Base-by-base conservation (phyloP, 2,113 vertebrate genomes). In the Nicator chloris region DNA sequence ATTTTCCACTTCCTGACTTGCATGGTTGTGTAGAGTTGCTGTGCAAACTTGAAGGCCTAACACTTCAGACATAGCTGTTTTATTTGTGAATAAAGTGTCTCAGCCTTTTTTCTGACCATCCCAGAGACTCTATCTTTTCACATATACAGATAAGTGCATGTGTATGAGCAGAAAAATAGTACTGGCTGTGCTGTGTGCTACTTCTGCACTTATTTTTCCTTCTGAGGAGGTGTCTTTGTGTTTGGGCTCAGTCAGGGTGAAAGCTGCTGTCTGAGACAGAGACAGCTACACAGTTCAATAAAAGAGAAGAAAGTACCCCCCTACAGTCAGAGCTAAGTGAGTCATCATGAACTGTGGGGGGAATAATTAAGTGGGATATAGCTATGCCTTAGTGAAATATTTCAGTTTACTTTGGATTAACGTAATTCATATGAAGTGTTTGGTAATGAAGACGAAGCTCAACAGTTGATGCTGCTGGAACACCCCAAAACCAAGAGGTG, bases 1-100 rank as follows among this genome's bases (percentile, higher is more conserved):
- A 91, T 96, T 97, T 95, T 96, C 96, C 96, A 93, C 96, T 97
- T 96, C 83, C 92, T 97, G 90, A 89, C 92, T 93, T 65, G 93
- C 80, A 81, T 90, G 83, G 88, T 75, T 92, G 81, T 63, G 64
- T 66, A 91, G 49, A 45, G 71, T 95, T 89, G 72, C 93, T 95
- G 45, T 90, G 96, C 49, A 50, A 78, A 87, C 81, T 92, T 91
- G 91, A 96, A 92, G 10, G 70, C 95, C 82, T 77, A 54, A 76
- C 17, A 0, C 59, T 37, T 89, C 17, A 72, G 91, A 86, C 68
- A 31, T 92, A 44, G 76, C 64, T 69, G 56, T 93, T 96, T 91
- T 73, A 50, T 42, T 68, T 68, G 75, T 53, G 89, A 94, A 89
- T 82, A 95, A 97, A 92, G 31, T 16, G 12, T 71, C 51, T 89